A percentile compares a stretch with the other conserved stretches of the same genome.
Conservation (phyloP, 2,797 vertebrate genomes). For the Scomberomorus guttatus region DNA sequence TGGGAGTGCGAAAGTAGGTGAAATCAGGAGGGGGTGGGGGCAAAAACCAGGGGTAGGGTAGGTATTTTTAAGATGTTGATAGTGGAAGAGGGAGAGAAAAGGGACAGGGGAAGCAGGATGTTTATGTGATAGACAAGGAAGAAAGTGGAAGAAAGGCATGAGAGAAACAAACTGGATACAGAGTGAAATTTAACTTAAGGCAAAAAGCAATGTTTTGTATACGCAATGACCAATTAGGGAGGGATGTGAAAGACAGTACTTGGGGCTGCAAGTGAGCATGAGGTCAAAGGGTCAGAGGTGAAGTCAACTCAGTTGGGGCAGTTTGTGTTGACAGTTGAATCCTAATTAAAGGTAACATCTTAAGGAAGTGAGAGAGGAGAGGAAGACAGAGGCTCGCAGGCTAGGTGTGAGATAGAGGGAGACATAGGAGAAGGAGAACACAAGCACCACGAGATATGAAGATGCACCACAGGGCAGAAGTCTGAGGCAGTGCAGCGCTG, state of each 20-base stretch:
- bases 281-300: constrained; percentile 45
- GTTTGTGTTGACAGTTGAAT: constrained; percentile 59
- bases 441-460: constrained; percentile 41
- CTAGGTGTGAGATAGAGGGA: constrained; percentile 10
- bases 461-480: constrained; percentile 45
- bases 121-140: constrained; percentile 22
- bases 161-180: constrained; percentile 25
- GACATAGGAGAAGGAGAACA: constrained; percentile 30
- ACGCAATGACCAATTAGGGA: constrained; percentile 50
- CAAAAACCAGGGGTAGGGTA: constrained; percentile 23
- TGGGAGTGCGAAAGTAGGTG: constrained; percentile 19
- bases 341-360: constrained; percentile 66
- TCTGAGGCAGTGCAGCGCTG: constrained; percentile 28
- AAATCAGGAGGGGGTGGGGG: constrained; percentile 5
- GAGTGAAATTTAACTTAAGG: constrained; percentile 13
- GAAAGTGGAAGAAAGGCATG: constrained; percentile 17
- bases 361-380: constrained; percentile 39
- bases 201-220: constrained; percentile 51
- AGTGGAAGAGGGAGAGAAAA: constrained; percentile 6
- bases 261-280: constrained; percentile 1
- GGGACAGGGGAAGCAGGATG: constrained; percentile 23
- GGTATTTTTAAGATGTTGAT: constrained; percentile 45
- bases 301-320: constrained; percentile 22
- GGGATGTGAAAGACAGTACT: constrained; percentile 20
- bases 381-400: constrained; percentile 16